These are phyloP conservation scores for Hoplodrina ambigua DNA, from an alignment of 2,888 invertebrate species.

Conservation along the genomic window DNA sequence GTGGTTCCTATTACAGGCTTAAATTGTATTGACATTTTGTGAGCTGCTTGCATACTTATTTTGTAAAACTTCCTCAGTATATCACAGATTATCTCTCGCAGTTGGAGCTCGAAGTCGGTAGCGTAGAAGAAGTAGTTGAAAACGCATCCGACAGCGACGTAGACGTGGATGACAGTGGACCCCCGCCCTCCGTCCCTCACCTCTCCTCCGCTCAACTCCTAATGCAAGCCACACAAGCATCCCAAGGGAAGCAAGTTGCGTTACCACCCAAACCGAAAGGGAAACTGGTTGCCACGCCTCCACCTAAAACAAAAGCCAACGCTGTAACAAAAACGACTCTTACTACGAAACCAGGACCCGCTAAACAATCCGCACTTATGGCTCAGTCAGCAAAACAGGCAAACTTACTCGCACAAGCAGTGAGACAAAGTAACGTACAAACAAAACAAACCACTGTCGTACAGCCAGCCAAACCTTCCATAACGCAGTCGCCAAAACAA, in stretches of 20 bases:
- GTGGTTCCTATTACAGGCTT: too few species aligned
- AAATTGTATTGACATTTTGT: too few species aligned
- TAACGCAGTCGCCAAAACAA: slow-evolving; percentile 61
- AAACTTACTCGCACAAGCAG: slow-evolving; percentile 72
- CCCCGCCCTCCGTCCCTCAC: slow-evolving; percentile 67
- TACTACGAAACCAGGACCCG: slow-evolving; percentile 46
- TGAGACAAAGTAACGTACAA: slow-evolving; percentile 69
- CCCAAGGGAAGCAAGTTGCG: slow-evolving; percentile 73
- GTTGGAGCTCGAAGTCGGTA: slow-evolving; percentile 78
- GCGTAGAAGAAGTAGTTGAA: slow-evolving; percentile 77
- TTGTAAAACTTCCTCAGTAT: neutral
- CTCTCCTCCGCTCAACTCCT: slow-evolving; percentile 84
- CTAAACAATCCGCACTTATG: slow-evolving; percentile 73
- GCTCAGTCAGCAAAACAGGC: slow-evolving; percentile 78
- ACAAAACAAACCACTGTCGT: slow-evolving; percentile 56
- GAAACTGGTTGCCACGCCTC: slow-evolving; percentile 71
- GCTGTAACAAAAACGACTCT: slow-evolving; percentile 59
- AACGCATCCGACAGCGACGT: slow-evolving; percentile 85
- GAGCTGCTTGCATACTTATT: too few species aligned
- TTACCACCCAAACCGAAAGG: slow-evolving; percentile 66
- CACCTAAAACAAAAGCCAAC: slow-evolving; percentile 68
- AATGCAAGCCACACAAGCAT: slow-evolving; percentile 79
- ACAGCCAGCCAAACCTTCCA: slow-evolving; percentile 55
- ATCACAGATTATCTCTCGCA: slow-evolving; percentile 38
- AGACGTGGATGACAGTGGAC: slow-evolving; percentile 82